A percentile compares a stretch with the other conserved stretches of the same genome.
These are phyloP conservation scores for Tetramorium simillimum DNA, from an alignment of 1,140 invertebrate genomes.

Conservation along the genomic window DNA sequence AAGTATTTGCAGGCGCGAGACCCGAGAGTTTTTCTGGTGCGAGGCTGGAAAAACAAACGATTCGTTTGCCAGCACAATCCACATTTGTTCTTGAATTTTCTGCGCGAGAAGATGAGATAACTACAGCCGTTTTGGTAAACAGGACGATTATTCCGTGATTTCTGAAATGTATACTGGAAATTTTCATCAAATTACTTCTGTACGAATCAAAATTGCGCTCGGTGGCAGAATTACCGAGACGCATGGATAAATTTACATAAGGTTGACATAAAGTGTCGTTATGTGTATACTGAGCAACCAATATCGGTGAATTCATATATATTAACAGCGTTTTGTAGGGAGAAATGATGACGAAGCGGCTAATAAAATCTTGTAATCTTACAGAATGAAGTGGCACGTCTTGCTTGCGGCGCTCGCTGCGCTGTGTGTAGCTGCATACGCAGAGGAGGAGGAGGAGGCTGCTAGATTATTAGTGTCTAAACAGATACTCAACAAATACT, in stretches of 20 bases:
- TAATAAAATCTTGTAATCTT: constrained; percentile 66
- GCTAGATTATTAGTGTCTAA: constrained; percentile 93
- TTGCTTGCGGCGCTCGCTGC: constrained; percentile 76
- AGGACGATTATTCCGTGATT: not conserved
- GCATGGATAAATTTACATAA: not conserved
- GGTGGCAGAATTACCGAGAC: not conserved
- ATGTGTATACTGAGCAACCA: not conserved
- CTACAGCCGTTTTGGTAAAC: not conserved
- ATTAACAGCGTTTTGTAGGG: not conserved
- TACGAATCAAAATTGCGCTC: not conserved
- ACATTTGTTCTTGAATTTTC: not conserved
- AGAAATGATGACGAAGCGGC: not conserved
- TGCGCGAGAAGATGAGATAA: not conserved
- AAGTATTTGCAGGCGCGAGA: not conserved
- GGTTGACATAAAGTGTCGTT: constrained; percentile 14
- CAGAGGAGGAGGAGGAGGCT: constrained; percentile 89
- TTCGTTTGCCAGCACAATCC: no score
- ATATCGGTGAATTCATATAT: not conserved
- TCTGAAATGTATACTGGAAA: not conserved
- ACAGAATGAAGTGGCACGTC: constrained; percentile 81
- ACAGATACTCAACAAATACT: constrained; percentile 98
- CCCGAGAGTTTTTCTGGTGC: not conserved
- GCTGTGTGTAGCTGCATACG: constrained; percentile 81
- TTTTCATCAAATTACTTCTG: not conserved
- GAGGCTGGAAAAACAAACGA: not conserved